Evolutionary conservation across 1,140 invertebrate species (phyloP).

Genomic region (Meloidogyne floridensis): DNA sequence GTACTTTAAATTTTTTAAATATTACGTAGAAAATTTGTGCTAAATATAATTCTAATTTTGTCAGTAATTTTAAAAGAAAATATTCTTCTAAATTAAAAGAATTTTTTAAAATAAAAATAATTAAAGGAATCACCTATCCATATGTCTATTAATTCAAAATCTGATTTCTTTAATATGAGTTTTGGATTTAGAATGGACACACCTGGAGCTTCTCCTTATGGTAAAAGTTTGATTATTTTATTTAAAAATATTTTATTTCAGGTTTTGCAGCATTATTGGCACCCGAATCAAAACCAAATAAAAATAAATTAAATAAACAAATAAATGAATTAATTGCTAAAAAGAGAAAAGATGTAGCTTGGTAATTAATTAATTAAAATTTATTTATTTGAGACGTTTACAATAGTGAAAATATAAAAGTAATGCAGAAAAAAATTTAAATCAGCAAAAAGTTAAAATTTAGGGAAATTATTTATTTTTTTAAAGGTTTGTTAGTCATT

Average conservation of each 20-base stretch:
- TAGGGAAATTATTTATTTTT: not conserved
- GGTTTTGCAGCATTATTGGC: conserved; percentile 52
- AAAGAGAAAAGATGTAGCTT: conserved; percentile 67
- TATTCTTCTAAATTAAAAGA: too few relatives aligned
- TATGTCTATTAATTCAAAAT: not conserved
- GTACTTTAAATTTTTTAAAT: conserved; percentile 16
- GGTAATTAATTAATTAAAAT: conserved; percentile 6
- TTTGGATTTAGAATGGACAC: conserved; percentile 57
- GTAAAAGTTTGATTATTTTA: conserved; percentile 26
- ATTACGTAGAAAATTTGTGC: not conserved
- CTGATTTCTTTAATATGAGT: conserved; percentile 47
- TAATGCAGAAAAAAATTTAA: too few relatives aligned
- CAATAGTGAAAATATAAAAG: too few relatives aligned
- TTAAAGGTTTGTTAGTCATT: conserved; percentile 66
- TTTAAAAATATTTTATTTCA: conserved; percentile 20
- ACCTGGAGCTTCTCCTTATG: conserved; percentile 55
- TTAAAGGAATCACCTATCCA: conserved; percentile 23
- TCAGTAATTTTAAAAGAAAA: too few relatives aligned
- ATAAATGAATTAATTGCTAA: conserved; percentile 45
- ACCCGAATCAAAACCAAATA: conserved; percentile 32
- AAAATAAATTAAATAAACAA: conserved; percentile 17
- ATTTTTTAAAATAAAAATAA: too few relatives aligned
- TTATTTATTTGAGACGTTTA: too few relatives aligned
- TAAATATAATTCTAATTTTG: too few relatives aligned
- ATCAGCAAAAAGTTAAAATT: not conserved